Evolutionary conservation across 53 echinoderm and acorn worm genomes (phyloP).

Genomic region (Paelopatides confundens): DNA sequence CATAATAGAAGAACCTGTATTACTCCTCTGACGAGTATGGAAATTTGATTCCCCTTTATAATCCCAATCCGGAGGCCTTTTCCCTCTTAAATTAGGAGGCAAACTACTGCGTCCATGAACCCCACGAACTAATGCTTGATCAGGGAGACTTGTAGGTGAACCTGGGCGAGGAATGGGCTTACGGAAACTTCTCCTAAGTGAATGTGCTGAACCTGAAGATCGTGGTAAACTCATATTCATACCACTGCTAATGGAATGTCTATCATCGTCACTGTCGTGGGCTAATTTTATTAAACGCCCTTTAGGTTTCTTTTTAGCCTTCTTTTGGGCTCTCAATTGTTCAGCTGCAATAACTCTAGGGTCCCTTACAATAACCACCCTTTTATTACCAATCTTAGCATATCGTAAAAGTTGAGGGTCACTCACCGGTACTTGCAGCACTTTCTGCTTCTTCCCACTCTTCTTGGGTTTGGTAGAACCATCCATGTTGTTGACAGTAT

Average conservation of each 20-base stretch:
- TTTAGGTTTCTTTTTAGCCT: slow-evolving; percentile 21
- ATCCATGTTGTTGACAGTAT: neutral
- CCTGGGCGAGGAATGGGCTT: slow-evolving; percentile 15
- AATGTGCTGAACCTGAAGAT: neutral
- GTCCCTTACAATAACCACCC: slow-evolving; percentile 46
- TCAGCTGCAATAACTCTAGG: slow-evolving; percentile 24
- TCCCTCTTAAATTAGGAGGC: slow-evolving; percentile 24
- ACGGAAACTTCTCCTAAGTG: slow-evolving; percentile 15
- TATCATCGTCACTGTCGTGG: neutral
- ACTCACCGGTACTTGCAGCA: slow-evolving; percentile 47
- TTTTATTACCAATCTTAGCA: slow-evolving; percentile 48
- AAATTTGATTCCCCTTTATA: neutral
- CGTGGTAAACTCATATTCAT: neutral
- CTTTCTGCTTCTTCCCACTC: slow-evolving; percentile 19
- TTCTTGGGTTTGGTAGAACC: neutral
- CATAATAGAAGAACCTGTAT: neutral
- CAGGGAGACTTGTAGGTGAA: slow-evolving; percentile 24
- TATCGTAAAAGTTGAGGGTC: slow-evolving; percentile 26
- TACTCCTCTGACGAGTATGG: neutral
- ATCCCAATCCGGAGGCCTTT: neutral
- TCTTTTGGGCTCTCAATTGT: slow-evolving; percentile 18
- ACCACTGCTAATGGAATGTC: neutral
- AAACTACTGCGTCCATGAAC: neutral
- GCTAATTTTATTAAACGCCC: neutral
- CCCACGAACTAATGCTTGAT: slow-evolving; percentile 1